phyloP scores from a whole-genome alignment of 92 coral and sea anemone species.

The Zoanthus sociatus region DNA sequence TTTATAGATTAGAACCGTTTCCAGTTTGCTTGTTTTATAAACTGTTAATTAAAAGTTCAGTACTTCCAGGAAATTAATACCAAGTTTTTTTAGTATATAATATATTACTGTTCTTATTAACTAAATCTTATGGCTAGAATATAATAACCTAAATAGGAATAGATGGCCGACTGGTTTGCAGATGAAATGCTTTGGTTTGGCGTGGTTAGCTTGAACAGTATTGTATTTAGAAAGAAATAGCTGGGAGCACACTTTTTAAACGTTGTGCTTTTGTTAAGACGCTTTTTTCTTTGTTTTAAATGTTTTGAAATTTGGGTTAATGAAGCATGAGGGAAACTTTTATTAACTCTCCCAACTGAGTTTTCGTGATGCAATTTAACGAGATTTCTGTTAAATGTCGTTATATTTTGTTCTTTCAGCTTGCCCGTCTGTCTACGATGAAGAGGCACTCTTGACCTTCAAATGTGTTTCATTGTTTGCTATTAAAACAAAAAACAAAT shows the following conservation, averaged over 20 bases:
- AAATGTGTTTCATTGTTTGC: constrained; percentile 20
- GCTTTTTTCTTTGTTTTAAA: background rate
- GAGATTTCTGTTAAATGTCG: too few relatives aligned
- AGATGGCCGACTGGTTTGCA: background rate
- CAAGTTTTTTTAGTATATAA: background rate
- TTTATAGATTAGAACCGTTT: too few relatives aligned
- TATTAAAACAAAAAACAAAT: background rate
- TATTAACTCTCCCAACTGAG: too few relatives aligned
- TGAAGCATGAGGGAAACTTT: too few relatives aligned
- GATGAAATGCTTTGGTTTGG: background rate
- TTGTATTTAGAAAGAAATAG: background rate
- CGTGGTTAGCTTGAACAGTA: background rate
- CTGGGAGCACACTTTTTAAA: background rate
- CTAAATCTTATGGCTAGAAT: background rate
- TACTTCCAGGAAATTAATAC: too few relatives aligned
- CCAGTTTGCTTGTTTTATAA: too few relatives aligned
- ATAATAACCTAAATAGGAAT: too few relatives aligned
- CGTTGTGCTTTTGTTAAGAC: background rate
- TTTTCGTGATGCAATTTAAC: too few relatives aligned
- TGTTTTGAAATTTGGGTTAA: background rate
- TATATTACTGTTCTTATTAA: background rate
- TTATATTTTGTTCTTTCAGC: background rate
- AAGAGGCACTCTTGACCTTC: background rate
- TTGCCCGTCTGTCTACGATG: background rate
- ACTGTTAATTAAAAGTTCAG: too few relatives aligned